Conservation (phyloP, 2,888 invertebrate genomes). For the Polymixis flavicincta region DNA sequence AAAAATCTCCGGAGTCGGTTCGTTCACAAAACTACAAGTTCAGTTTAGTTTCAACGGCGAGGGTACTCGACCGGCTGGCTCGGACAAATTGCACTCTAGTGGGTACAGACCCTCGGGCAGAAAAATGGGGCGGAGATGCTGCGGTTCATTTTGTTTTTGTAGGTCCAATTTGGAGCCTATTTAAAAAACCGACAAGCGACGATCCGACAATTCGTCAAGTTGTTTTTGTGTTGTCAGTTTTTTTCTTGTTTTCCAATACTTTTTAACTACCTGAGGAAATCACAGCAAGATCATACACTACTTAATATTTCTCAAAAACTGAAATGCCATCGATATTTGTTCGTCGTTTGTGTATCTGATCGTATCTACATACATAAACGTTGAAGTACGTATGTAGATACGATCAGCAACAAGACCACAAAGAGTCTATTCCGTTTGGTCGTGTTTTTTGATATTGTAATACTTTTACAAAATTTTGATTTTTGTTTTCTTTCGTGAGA, state of each 20-base stretch:
- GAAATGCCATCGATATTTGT: not conserved
- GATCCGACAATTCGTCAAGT: not conserved
- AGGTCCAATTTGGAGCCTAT: not conserved
- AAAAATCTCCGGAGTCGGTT: constrained; percentile 71
- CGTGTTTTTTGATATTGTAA: not conserved
- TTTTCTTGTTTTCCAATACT: not conserved
- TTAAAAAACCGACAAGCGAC: not conserved
- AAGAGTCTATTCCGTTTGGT: not conserved
- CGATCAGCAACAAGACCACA: too few relatives aligned
- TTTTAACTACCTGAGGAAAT: too few relatives aligned
- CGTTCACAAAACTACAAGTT: constrained; percentile 80
- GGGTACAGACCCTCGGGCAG: constrained; percentile 69
- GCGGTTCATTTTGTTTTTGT: constrained; percentile 4
- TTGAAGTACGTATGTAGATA: too few relatives aligned
- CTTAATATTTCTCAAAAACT: not conserved
- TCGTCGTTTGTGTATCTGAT: too few relatives aligned
- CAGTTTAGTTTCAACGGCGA: constrained; percentile 81
- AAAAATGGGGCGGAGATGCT: constrained; percentile 38
- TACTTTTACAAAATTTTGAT: not conserved
- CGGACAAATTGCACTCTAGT: constrained; percentile 86
- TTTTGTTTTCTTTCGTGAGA: constrained; percentile 5
- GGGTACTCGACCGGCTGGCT: constrained; percentile 79
- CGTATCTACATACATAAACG: not conserved
- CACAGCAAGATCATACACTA: too few relatives aligned
- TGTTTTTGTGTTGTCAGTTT: not conserved